Percentiles rank a stretch among this genome's conserved stretches.
phyloP scores from a whole-genome alignment of 1,140 invertebrate genomes.

The Caenorhabditis latens region DNA sequence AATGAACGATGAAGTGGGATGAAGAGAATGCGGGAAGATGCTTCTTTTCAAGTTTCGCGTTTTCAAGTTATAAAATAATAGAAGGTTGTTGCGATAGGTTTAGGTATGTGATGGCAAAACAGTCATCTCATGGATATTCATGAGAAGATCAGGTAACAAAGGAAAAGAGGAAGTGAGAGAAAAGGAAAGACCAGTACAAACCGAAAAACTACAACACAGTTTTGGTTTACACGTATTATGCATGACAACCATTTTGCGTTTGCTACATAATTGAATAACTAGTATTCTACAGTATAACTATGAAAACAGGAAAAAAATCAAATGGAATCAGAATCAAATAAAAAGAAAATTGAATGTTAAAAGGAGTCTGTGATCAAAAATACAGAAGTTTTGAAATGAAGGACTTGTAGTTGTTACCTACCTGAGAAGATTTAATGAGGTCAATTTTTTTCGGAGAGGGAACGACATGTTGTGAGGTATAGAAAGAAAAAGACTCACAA shows the following conservation, averaged over 20 bases:
- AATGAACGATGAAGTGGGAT: constrained; percentile 14
- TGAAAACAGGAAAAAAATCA: neutral
- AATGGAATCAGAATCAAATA: neutral
- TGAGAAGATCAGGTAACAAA: constrained; percentile 15
- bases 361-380: no score
- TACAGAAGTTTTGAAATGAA: neutral
- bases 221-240: constrained; percentile 47
- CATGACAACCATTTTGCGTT: constrained; percentile 3
- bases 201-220: constrained; percentile 37
- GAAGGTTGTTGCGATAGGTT: neutral
- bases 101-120: neutral
- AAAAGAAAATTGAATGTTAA: neutral
- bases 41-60: constrained; percentile 24
- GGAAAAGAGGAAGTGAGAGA: neutral
- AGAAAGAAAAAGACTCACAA: constrained; percentile 51
- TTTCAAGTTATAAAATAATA: constrained; percentile 14
- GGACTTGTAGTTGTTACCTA: constrained; percentile 13
- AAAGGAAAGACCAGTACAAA: constrained; percentile 39
- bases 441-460: constrained; percentile 42
- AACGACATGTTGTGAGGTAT: constrained; percentile 39
- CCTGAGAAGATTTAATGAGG: constrained; percentile 51
- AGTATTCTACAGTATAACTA: neutral
- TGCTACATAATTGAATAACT: constrained; percentile 46
- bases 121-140: constrained; percentile 53
- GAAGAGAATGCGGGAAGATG: neutral